Percentiles rank a stretch among this genome's conserved stretches.
phyloP scores from a whole-genome alignment of 1,140 invertebrate genomes.

The Calycopis cecrops region DNA sequence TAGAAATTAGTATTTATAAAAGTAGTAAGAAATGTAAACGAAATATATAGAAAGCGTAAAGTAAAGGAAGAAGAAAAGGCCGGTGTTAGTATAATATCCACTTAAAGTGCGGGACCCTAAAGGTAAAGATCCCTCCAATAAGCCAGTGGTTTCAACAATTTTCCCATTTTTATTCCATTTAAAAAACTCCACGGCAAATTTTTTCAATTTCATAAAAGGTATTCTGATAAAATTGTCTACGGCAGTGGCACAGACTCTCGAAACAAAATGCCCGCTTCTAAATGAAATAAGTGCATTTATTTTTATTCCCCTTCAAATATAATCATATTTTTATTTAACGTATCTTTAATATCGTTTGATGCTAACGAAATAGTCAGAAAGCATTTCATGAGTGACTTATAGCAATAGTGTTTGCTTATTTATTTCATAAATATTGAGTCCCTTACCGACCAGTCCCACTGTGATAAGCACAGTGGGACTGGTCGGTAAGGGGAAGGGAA shows the following conservation, averaged over 20 bases:
- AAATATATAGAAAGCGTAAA: too few relatives aligned
- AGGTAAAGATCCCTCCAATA: neutral
- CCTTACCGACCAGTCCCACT: too few relatives aligned
- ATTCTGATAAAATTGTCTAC: constrained; percentile 3
- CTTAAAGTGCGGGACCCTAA: neutral
- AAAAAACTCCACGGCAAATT: neutral
- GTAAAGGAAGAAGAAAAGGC: too few relatives aligned
- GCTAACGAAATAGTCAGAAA: neutral
- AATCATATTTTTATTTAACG: constrained; percentile 2
- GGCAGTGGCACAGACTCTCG: neutral
- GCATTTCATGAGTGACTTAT: too few relatives aligned
- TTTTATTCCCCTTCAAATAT: neutral
- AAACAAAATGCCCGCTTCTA: neutral
- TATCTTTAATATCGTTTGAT: neutral
- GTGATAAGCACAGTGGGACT: too few relatives aligned
- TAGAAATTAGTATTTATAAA: too few relatives aligned
- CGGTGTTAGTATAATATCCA: too few relatives aligned
- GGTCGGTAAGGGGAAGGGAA: too few relatives aligned
- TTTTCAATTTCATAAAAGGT: constrained; percentile 11
- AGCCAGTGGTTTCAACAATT: constrained; percentile 2
- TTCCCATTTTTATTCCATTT: constrained; percentile 2
- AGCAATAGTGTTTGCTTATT: too few relatives aligned
- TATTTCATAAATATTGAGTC: too few relatives aligned
- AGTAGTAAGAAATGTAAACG: too few relatives aligned
- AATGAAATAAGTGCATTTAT: neutral